Conservation (phyloP, 2,888 invertebrate species). For the Microdon myrmicae region DNA sequence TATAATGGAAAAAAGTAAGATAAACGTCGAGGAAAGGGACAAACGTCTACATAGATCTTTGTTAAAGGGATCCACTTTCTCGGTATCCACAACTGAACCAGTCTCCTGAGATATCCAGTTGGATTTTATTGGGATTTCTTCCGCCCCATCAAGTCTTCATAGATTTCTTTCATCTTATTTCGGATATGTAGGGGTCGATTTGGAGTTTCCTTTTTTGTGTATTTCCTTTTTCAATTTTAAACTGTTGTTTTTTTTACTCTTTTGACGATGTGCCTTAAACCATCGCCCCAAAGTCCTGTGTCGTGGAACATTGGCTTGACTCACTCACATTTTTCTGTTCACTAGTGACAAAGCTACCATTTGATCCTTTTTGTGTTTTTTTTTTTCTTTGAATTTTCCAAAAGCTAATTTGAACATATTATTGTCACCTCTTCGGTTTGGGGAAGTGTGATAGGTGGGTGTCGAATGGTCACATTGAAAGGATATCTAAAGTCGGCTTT, state of each 20-base stretch:
- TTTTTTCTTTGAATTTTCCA: not conserved
- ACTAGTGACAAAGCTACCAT: not conserved
- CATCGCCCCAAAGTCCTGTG: not conserved
- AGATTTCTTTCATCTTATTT: slow-evolving; percentile 34
- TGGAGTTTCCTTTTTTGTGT: not conserved
- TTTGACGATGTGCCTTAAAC: slow-evolving; percentile 1
- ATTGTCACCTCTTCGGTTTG: slow-evolving; percentile 24
- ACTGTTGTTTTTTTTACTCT: not conserved
- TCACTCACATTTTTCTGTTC: slow-evolving; percentile 3
- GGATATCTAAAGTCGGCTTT: not conserved
- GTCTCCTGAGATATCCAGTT: slow-evolving; percentile 16
- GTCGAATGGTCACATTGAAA: slow-evolving; percentile 6
- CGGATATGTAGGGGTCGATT: slow-evolving; percentile 23
- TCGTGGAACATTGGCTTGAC: not conserved
- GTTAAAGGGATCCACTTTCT: slow-evolving; percentile 19
- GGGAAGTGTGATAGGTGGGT: slow-evolving; percentile 3
- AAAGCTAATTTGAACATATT: slow-evolving; percentile 32
- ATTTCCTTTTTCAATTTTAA: not conserved
- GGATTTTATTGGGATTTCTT: slow-evolving; percentile 35
- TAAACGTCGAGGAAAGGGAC: too few species aligned
- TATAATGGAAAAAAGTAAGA: slow-evolving; percentile 19
- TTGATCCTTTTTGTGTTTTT: not conserved
- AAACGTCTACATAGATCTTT: slow-evolving; percentile 24
- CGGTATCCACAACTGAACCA: slow-evolving; percentile 1
- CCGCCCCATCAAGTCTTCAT: slow-evolving; percentile 33